Base-by-base conservation (phyloP, 2,888 invertebrate genomes). In the Nebria brevicollis region DNA sequence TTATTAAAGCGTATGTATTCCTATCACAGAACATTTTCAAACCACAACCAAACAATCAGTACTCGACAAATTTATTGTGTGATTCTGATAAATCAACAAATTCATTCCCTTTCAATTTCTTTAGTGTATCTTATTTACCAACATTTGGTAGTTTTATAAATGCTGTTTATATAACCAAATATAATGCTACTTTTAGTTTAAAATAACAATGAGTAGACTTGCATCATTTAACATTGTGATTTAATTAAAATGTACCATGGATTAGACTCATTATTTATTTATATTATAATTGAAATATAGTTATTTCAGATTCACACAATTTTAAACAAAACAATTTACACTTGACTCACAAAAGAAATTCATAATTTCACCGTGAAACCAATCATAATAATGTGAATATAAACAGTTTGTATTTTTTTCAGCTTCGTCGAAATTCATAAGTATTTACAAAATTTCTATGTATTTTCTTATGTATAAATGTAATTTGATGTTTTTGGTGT, bases 1-100 rank as follows among this genome's bases (percentile, higher is more conserved):
- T 99, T 89, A 93, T 98, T 85, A 99, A 98, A 94, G 95, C 98
- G 98, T 99, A 96, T 92, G 98, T 97, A 93, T 89, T 84, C 54
- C 13, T 54, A 54, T 54, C 54, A 54, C 54, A 54, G 54, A 54
- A 54, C 73, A 54, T 11, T 43, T 13, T 70, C 54, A 54, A 8
- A 54, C 13, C 68, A 68, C 10, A 20, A 68, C 26, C 68, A 20
- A 68, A 68, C 68, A 68, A 25, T 15, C 68, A 68, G 7, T 25
- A 20, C 7, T 68, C 15, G 4, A 10, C 20, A 54, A 1, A 10
- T 54, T 42, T 74, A 43, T 54, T 43, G 74, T 25, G 43, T 74
- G 74, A 42, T 15, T 15, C 13, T n/a, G 34, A 66, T 13, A 66
- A 54, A 54, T 54, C 34, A 4, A 34, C 34, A 34, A 34, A 34